Conservation (phyloP, 2,888 invertebrate species). For the Drosophila anomalipes region DNA sequence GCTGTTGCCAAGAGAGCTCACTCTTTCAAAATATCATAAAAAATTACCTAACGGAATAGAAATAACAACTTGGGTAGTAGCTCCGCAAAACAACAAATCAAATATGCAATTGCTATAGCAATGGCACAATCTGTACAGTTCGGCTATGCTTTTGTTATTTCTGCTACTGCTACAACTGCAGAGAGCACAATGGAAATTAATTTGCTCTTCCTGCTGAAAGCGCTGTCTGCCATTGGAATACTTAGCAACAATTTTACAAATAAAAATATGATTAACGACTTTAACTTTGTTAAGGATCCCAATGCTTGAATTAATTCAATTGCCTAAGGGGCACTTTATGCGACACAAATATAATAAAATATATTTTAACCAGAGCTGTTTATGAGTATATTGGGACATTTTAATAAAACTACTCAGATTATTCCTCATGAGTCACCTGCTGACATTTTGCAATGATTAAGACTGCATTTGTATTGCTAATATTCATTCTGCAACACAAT, state of each 20-base stretch:
- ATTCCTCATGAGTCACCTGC: background rate
- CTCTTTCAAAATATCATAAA: background rate
- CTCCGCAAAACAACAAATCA: no score
- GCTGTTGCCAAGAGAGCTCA: slow-evolving; percentile 21
- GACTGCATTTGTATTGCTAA: background rate
- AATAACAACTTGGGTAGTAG: no score
- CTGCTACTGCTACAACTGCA: background rate
- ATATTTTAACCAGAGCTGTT: background rate
- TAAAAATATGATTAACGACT: no score
- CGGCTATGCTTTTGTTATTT: background rate
- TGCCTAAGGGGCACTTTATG: no score
- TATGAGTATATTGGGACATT: background rate
- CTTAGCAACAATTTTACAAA: no score
- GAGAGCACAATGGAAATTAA: background rate
- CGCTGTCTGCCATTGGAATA: no score
- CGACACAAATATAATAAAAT: no score
- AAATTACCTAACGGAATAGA: background rate
- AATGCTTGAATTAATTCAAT: no score
- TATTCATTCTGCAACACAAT: background rate
- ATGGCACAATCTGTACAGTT: no score
- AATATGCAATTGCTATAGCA: no score
- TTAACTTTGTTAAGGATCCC: no score
- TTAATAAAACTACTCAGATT: background rate
- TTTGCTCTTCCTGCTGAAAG: background rate
- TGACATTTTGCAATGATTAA: background rate